phyloP scores from a whole-genome alignment of 2,888 invertebrate species.

The Apocheima hispidaria region DNA sequence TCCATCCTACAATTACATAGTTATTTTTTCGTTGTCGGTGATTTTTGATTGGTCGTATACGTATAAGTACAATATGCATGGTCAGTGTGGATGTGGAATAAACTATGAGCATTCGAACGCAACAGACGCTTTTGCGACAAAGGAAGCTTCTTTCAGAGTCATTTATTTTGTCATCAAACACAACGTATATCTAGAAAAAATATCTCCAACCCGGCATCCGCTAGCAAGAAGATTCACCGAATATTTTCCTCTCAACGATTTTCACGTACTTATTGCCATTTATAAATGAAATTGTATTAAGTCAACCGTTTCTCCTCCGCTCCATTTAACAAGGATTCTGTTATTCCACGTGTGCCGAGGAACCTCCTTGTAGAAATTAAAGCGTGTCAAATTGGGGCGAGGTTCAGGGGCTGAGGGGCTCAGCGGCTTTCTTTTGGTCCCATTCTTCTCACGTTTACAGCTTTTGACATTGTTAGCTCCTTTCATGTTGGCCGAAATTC shows the following conservation, averaged over 20 bases:
- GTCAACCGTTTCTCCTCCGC: constrained; percentile 28
- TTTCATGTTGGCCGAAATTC: constrained; percentile 40
- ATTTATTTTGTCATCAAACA: background rate
- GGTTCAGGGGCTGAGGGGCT: constrained; percentile 14
- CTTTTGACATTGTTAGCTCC: constrained; percentile 45
- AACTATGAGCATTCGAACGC: too few species aligned
- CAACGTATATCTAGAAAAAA: background rate
- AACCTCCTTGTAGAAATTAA: constrained; percentile 29
- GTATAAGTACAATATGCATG: too few species aligned
- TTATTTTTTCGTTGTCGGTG: too few species aligned
- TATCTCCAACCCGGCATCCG: constrained; percentile 1
- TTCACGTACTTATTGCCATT: constrained; percentile 30
- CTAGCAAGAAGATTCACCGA: constrained; percentile 2
- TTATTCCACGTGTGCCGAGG: constrained; percentile 29
- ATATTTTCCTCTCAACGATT: constrained; percentile 21
- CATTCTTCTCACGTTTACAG: constrained; percentile 47
- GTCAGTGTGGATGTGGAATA: too few species aligned
- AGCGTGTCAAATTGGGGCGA: constrained; percentile 18
- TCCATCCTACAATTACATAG: too few species aligned
- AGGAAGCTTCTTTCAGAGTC: background rate
- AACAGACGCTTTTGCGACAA: background rate
- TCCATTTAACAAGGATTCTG: constrained; percentile 38
- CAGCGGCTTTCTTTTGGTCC: constrained; percentile 23
- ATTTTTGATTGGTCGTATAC: too few species aligned
- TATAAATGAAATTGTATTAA: constrained; percentile 30